These are phyloP conservation scores for Mus pahari DNA, from an alignment of 2,113 vertebrate genomes.

Conservation along the genomic window DNA sequence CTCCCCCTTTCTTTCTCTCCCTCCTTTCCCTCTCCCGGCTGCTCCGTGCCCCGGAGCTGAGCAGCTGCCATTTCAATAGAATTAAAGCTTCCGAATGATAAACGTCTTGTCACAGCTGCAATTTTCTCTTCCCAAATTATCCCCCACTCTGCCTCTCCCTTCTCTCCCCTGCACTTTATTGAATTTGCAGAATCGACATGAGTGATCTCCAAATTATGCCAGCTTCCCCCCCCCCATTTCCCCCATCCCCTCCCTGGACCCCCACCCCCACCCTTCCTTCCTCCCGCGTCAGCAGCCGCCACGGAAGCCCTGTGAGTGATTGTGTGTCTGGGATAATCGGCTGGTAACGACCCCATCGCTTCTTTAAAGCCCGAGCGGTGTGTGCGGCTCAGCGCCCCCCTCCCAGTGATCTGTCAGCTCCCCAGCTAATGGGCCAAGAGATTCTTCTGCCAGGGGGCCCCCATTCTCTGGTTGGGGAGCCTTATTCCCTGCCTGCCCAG, in stretches of 20 bases:
- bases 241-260: conserved; percentile 39
- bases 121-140: conserved; percentile 93
- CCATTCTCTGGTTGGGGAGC: conserved; percentile 26
- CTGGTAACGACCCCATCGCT: conserved; percentile 83
- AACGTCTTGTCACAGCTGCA: conserved; percentile 91
- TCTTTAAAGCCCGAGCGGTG: conserved; percentile 89
- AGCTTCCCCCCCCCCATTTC: conserved; percentile 29
- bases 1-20: conserved; percentile 59
- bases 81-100: conserved; percentile 90
- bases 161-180: conserved; percentile 76
- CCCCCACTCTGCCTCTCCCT: conserved; percentile 78
- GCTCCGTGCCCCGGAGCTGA: conserved; percentile 80
- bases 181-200: conserved; percentile 83
- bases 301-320: conserved; percentile 77
- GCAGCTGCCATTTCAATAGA: conserved; percentile 87
- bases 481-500: background rate
- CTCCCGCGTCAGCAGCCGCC: conserved; percentile 64
- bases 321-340: conserved; percentile 83
- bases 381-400: conserved; percentile 91
- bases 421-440: conserved; percentile 84
- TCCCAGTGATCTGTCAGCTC: conserved; percentile 90
- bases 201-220: conserved; percentile 84
- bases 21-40: conserved; percentile 51
- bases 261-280: conserved; percentile 68
- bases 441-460: conserved; percentile 22